These are phyloP conservation scores for Agrochola lota DNA, from an alignment of 2,888 invertebrate species.

Conservation along the genomic window DNA sequence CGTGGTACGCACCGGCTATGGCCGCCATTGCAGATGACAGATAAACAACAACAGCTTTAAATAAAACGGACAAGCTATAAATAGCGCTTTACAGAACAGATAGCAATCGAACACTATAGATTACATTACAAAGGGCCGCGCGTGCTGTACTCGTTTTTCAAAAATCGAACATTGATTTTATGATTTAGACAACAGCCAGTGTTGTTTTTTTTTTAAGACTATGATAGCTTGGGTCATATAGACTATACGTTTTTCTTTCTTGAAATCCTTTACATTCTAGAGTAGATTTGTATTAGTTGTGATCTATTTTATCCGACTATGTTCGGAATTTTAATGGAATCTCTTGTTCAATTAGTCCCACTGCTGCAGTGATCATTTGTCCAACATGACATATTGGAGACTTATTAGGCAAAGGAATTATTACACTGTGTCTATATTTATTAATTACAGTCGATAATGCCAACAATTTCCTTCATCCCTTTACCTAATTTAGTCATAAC, in stretches of 20 bases:
- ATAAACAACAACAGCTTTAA: slow-evolving; percentile 63
- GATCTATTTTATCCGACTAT: slow-evolving; percentile 42
- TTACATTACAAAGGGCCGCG: slow-evolving; percentile 53
- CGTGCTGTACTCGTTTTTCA: slow-evolving; percentile 38
- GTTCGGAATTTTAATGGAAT: slow-evolving; percentile 58
- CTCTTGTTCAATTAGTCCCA: slow-evolving; percentile 47
- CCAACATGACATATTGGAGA: slow-evolving; percentile 50
- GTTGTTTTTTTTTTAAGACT: slow-evolving; percentile 7
- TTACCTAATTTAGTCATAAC: slow-evolving; percentile 37
- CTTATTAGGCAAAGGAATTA: slow-evolving; percentile 60
- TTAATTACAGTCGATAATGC: slow-evolving; percentile 44
- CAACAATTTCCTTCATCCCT: slow-evolving; percentile 17
- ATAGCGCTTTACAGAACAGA: slow-evolving; percentile 51
- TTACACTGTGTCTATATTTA: slow-evolving; percentile 33
- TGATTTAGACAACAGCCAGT: slow-evolving; percentile 25
- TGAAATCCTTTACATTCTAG: slow-evolving; percentile 24
- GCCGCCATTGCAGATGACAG: slow-evolving; percentile 63
- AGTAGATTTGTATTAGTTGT: slow-evolving; percentile 19
- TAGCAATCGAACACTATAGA: slow-evolving; percentile 55
- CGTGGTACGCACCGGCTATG: slow-evolving; percentile 56
- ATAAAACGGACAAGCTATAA: slow-evolving; percentile 57
- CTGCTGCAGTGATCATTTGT: slow-evolving; percentile 56
- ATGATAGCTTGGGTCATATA: background rate
- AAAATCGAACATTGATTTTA: slow-evolving; percentile 43
- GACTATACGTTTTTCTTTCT: slow-evolving; percentile 1